A percentile compares a stretch with the other conserved stretches of the same genome.
phyloP scores from a whole-genome alignment of 2,888 invertebrate genomes.

The Drosophila stalkeri region DNA sequence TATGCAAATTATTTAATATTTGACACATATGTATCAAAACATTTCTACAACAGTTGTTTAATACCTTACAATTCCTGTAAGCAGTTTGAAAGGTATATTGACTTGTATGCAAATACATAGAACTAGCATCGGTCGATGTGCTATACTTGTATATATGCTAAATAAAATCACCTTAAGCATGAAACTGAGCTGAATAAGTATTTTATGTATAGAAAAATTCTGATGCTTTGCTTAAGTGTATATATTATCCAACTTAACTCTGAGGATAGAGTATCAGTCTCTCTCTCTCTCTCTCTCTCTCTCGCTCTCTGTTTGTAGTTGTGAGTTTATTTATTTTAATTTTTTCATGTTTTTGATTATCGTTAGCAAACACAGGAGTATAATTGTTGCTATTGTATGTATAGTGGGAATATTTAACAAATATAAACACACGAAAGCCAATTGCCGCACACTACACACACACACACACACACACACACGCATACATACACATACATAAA shows the following conservation, averaged over 20 bases:
- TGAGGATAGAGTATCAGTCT: too few relatives aligned
- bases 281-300: too few relatives aligned
- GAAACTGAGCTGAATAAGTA: too few relatives aligned
- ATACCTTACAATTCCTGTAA: not conserved
- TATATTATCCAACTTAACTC: too few relatives aligned
- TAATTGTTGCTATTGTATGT: conserved; percentile 38
- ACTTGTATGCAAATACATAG: not conserved
- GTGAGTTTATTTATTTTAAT: conserved; percentile 32
- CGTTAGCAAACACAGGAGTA: conserved; percentile 18
- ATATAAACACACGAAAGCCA: conserved; percentile 49
- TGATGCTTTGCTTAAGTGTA: too few relatives aligned
- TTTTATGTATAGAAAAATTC: too few relatives aligned
- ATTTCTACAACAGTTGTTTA: not conserved
- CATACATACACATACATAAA: not conserved
- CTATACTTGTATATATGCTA: too few relatives aligned
- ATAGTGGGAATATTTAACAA: conserved; percentile 31
- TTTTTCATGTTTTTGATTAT: conserved; percentile 18
- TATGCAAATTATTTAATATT: not conserved
- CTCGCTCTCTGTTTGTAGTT: too few relatives aligned
- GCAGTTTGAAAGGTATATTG: not conserved
- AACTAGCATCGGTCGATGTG: not conserved
- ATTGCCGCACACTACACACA: not conserved
- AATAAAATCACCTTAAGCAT: too few relatives aligned
- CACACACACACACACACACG: conserved; percentile 7
- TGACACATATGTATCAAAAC: not conserved